Conservation (phyloP, 2,797 vertebrate species). For the Furcifer pardalis region DNA sequence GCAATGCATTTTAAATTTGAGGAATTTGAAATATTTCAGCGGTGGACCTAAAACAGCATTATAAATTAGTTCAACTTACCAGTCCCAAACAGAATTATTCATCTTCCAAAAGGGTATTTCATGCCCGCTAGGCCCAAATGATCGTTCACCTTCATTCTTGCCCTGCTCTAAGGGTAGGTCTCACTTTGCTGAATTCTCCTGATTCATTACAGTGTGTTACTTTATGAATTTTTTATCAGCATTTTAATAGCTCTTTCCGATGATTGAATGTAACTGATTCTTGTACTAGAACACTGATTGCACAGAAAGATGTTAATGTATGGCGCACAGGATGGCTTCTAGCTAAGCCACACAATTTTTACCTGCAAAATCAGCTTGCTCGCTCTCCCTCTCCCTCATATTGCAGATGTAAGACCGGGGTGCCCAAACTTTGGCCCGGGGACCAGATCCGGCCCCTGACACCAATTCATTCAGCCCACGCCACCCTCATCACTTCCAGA, state of each 20-base stretch:
- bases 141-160: constrained; percentile 88
- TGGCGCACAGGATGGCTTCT: constrained; percentile 80
- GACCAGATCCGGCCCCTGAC: too few species aligned
- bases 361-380: constrained; percentile 64
- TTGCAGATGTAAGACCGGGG: constrained; percentile 8
- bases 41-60: constrained; percentile 90
- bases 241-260: constrained; percentile 89
- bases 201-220: constrained; percentile 88
- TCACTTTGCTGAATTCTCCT: constrained; percentile 87
- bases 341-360: constrained; percentile 78
- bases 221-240: constrained; percentile 91
- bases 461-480: too few species aligned
- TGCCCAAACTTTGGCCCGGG: too few species aligned
- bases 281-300: constrained; percentile 85
- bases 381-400: constrained; percentile 3
- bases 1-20: constrained; percentile 87
- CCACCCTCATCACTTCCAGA: too few species aligned
- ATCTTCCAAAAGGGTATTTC: constrained; percentile 91
- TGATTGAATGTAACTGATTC: constrained; percentile 86
- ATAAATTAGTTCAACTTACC: constrained; percentile 91
- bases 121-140: constrained; percentile 88
- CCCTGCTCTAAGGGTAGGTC: constrained; percentile 84
- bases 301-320: constrained; percentile 84
- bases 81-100: constrained; percentile 90
- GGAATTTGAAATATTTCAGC: constrained; percentile 89